Conservation (phyloP, 2,797 vertebrate genomes). For the Pseudochirops corinnae region DNA sequence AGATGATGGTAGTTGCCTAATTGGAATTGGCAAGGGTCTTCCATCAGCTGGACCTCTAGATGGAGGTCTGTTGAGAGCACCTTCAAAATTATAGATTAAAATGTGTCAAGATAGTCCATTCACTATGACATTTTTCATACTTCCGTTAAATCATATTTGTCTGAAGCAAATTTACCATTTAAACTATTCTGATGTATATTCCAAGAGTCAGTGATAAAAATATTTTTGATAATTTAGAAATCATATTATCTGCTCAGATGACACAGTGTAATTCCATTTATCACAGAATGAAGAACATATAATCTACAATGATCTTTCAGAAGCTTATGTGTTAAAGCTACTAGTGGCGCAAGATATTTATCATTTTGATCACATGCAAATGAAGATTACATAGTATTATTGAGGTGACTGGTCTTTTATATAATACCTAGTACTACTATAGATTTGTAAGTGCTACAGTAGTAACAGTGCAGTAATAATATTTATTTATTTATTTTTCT, state of each 20-base stretch:
- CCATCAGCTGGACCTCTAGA: conserved; percentile 80
- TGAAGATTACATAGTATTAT: conserved; percentile 3
- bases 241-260: neutral
- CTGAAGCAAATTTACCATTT: too few relatives aligned
- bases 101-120: conserved; percentile 46
- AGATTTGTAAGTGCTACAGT: neutral
- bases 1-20: conserved; percentile 75
- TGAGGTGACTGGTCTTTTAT: neutral
- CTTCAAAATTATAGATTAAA: conserved; percentile 65
- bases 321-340: neutral
- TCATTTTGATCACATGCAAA: neutral
- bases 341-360: neutral
- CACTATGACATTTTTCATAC: neutral
- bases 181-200: conserved; percentile 11
- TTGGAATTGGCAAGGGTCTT: conserved; percentile 80
- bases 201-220: conserved; percentile 43
- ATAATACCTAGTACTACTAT: neutral
- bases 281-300: neutral
- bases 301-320: neutral
- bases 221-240: conserved; percentile 12
- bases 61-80: conserved; percentile 79
- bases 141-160: neutral
- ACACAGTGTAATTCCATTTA: neutral
- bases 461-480: neutral
- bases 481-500: neutral